Evolutionary conservation across 2,888 invertebrate species (phyloP).

Genomic region (Furcula furcula): DNA sequence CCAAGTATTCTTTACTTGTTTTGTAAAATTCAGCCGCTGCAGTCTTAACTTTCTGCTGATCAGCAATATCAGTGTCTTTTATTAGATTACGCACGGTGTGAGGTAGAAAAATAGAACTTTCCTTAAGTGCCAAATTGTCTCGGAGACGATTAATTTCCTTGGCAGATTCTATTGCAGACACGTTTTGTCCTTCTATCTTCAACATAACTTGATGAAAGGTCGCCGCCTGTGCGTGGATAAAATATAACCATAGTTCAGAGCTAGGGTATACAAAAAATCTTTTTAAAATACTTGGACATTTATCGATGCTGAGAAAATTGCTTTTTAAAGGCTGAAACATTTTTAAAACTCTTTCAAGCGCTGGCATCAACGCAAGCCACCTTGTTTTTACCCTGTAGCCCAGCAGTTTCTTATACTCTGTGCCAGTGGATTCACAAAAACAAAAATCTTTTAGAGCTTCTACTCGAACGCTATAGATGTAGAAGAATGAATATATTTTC

Average conservation of each 20-base stretch:
- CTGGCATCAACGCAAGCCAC: slow-evolving; percentile 18
- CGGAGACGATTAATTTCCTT: too few relatives aligned
- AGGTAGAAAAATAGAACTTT: too few relatives aligned
- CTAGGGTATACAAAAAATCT: slow-evolving; percentile 5
- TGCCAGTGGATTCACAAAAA: slow-evolving; percentile 26
- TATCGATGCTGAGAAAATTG: slow-evolving; percentile 12
- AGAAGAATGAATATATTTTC: slow-evolving; percentile 12
- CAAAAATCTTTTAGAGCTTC: slow-evolving; percentile 32
- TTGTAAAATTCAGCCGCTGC: too few relatives aligned
- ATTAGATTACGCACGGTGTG: too few relatives aligned
- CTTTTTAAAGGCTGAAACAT: slow-evolving; percentile 11
- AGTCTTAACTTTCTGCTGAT: too few relatives aligned
- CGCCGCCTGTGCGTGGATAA: slow-evolving; percentile 22
- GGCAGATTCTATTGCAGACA: too few relatives aligned
- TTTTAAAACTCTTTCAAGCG: slow-evolving; percentile 18
- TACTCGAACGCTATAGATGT: slow-evolving; percentile 5
- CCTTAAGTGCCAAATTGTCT: too few relatives aligned
- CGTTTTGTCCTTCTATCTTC: too few relatives aligned
- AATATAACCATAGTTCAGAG: slow-evolving; percentile 14
- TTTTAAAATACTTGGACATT: slow-evolving; percentile 11
- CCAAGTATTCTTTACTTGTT: too few relatives aligned
- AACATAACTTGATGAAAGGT: too few relatives aligned
- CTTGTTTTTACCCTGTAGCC: slow-evolving; percentile 19
- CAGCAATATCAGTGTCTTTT: too few relatives aligned
- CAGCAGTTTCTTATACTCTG: slow-evolving; percentile 9